Evolutionary conservation across 2,888 invertebrate genomes (phyloP).

Genomic region (Orchesella flavescens): DNA sequence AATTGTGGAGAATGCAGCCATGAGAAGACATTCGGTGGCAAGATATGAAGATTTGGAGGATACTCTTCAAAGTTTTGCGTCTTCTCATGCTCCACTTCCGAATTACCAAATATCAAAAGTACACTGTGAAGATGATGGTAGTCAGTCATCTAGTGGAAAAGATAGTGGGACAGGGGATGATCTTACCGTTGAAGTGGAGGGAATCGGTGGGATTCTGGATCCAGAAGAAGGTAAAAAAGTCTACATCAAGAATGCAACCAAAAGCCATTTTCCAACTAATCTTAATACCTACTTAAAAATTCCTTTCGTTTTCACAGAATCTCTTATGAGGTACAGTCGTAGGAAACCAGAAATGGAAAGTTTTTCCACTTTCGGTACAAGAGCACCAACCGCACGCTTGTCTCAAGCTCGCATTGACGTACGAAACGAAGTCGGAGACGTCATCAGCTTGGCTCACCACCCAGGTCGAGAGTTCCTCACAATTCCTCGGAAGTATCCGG

Average conservation of each 20-base stretch:
- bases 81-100: constrained; percentile 55
- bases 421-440: constrained; percentile 64
- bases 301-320: constrained; percentile 43
- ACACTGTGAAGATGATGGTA: constrained; percentile 73
- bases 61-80: constrained; percentile 47
- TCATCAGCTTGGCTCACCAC: constrained; percentile 66
- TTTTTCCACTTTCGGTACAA: constrained; percentile 69
- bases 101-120: constrained; percentile 59
- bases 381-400: constrained; percentile 60
- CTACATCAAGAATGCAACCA: background rate
- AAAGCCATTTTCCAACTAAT: background rate
- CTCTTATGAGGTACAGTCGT: constrained; percentile 63
- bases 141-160: constrained; percentile 84
- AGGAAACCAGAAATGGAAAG: constrained; percentile 66
- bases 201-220: constrained; percentile 59
- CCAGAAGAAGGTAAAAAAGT: constrained; percentile 65
- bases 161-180: constrained; percentile 87
- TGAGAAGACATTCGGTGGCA: constrained; percentile 57
- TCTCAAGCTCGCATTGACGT: constrained; percentile 65
- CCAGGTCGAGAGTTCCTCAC: constrained; percentile 69
- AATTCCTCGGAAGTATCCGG: constrained; percentile 56
- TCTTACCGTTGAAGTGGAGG: constrained; percentile 70
- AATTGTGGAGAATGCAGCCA: constrained; percentile 75
- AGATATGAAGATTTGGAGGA: constrained; percentile 60
- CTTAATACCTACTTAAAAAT: background rate